Percentiles rank a stretch among this genome's conserved stretches.
phyloP scores from a whole-genome alignment of 1,140 invertebrate genomes.

The Drosophila mayri region DNA sequence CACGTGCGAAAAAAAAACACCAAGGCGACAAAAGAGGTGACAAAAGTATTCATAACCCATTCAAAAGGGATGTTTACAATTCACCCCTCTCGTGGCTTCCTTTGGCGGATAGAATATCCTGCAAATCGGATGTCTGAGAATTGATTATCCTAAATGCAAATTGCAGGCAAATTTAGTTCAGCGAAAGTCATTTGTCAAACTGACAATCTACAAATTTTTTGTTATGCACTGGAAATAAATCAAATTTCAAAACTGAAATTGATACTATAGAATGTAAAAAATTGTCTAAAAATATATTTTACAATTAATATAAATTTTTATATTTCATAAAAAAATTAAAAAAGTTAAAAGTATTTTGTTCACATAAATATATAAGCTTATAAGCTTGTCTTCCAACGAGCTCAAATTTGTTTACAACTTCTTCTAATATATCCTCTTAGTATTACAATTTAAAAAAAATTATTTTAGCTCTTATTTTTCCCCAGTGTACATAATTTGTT shows the following conservation, averaged over 20 bases:
- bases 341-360: neutral
- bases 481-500: slow-evolving; percentile 9
- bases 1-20: slow-evolving; percentile 30
- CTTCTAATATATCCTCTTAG: too few species aligned
- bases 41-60: slow-evolving; percentile 52
- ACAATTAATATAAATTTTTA: neutral
- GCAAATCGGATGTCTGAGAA: slow-evolving; percentile 42
- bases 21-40: slow-evolving; percentile 39
- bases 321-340: accelerated
- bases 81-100: slow-evolving; percentile 1
- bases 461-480: neutral
- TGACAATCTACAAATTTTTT: slow-evolving; percentile 29
- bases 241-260: too few species aligned
- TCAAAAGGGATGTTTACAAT: slow-evolving; percentile 23
- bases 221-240: slow-evolving; percentile 1
- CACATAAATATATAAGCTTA: too few species aligned
- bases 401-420: too few species aligned
- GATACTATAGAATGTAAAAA: neutral
- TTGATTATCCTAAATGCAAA: slow-evolving; percentile 80
- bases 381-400: too few species aligned
- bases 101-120: slow-evolving; percentile 12
- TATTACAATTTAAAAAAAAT: too few species aligned
- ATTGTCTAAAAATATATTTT: neutral
- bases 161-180: slow-evolving; percentile 57
- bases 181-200: slow-evolving; percentile 56